Evolutionary conservation across 2,888 invertebrate genomes (phyloP), one percentile per base, ranked within the genome.

Genomic region (Drosophila demipolita): DNA sequence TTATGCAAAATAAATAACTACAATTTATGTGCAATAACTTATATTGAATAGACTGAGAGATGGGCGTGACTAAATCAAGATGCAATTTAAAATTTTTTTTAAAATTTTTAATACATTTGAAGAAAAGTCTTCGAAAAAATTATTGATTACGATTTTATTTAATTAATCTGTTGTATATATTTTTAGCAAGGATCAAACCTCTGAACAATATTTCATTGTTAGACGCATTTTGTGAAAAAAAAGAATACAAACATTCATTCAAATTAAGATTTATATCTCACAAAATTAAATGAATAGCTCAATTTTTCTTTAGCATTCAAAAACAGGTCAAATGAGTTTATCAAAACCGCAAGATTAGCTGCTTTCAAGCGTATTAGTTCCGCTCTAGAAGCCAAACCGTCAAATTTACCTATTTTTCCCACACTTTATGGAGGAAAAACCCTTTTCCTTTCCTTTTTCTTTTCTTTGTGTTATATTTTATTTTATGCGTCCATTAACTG

Each of bases 401-500:
- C 50, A n/a, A 59, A 54, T 48, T 62, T 60, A 53, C 36, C 50
- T 55, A 45, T 50, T 72, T 23, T 40, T 40, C 33, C 26, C 15
- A 40, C 11, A 49, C 38, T 26, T 9, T 17, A 1, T 23, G n/a
- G 38, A 61, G 23, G 12, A 17, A 35, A 65, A 68, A 67, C 76
- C 66, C 75, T 87, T 80, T 52, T 38, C 26, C 36, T 6, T 23
- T 8, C 20, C 1, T 20, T 7, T 7, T 40, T n/a, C 7, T n/a
- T 20, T 66, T 65, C 57, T 71, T 62, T 72, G 50, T 66, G 59
- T 64, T 60, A 1, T 50, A 60, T 42, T 72, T 49, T 61, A 62
- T 66, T 60, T 15, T 38, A 50, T 57, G 50, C 50, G 55, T 38
- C 65, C 55, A 67, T 67, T 67, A 42, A 67, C 66, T 75, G 72